These are phyloP conservation scores for Cryptotermes secundus DNA, from an alignment of 1,140 invertebrate genomes.

Conservation along the genomic window DNA sequence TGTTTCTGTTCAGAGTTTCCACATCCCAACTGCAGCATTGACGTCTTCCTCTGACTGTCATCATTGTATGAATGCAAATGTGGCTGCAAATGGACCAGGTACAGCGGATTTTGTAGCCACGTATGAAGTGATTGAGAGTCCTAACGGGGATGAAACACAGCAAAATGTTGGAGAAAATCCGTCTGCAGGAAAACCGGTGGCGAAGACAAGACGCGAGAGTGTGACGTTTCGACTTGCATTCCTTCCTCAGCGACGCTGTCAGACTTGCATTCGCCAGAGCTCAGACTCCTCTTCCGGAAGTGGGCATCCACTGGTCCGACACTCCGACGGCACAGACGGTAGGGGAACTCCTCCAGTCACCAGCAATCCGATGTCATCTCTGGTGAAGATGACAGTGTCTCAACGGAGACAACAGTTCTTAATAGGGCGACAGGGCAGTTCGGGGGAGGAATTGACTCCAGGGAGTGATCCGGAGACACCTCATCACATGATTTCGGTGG, in stretches of 20 bases:
- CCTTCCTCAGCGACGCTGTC: slow-evolving; percentile 39
- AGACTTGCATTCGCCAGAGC: slow-evolving; percentile 43
- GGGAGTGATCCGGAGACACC: slow-evolving; percentile 31
- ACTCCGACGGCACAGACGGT: slow-evolving; percentile 27
- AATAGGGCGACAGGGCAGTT: slow-evolving; percentile 31
- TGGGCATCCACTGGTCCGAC: slow-evolving; percentile 40
- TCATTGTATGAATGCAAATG: slow-evolving; percentile 26
- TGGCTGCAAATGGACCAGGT: slow-evolving; percentile 26
- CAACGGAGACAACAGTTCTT: slow-evolving; percentile 28
- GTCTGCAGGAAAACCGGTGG: background rate
- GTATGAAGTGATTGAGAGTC: slow-evolving; percentile 40
- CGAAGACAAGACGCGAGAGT: slow-evolving; percentile 38
- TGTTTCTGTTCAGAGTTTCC: slow-evolving; percentile 42
- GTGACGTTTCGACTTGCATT: slow-evolving; percentile 42
- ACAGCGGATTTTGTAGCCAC: slow-evolving; percentile 42
- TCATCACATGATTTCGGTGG: background rate
- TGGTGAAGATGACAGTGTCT: background rate
- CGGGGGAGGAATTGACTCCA: slow-evolving; percentile 23
- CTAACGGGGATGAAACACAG: background rate
- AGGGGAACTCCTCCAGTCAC: background rate
- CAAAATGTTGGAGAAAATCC: slow-evolving; percentile 29
- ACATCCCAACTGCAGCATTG: slow-evolving; percentile 37
- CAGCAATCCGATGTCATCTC: background rate
- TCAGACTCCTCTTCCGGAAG: slow-evolving; percentile 43
- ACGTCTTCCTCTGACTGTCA: slow-evolving; percentile 24